Base-by-base conservation (phyloP, 92 coral and sea anemone species). In the Zoanthus solanderi region DNA sequence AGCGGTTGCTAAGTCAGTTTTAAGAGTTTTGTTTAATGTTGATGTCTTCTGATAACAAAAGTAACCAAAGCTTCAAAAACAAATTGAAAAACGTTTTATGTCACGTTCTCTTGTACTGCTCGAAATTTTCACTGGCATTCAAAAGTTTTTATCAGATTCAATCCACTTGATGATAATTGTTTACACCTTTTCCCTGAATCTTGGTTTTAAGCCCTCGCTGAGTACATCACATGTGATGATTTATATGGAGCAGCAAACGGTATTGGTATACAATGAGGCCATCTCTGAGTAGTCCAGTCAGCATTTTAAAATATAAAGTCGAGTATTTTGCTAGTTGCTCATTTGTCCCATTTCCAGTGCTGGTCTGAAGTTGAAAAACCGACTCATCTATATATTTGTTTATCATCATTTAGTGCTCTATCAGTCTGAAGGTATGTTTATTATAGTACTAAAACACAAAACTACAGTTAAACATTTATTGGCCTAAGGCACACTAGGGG, bases 11-110 rank as follows among this genome's bases (percentile, higher is more conserved):
- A 18, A n/a, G 75, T 81, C 44, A 28, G 75, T 81, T 44, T 2
- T 0, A 4, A 45, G 75, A 0, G 8, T 1, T 6, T 50, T 46
- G 34, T 28, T 12, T n/a, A 34, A 34, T 3, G 85, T 81, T 65
- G 6, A 46, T 28, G 85, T 81, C 75, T 50, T 81, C 85, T 13
- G 75, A 81, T 81, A 50, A 44, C 60, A 34, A 14, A 9, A 37
- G 85, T 44, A 81, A 81, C 46, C 63, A 81, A 81, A 66, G 85
- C 71, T 81, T 81, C 57, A 37, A n/a, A 23, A 63, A 28, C 32
- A 9, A 28, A 48, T 42, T 5, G 6, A n/a, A 6, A 44, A 78
- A 13, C 11, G 31, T 8, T 31, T 32, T 9, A 7, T 63, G 73
- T 79, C 44, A 44, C 5, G 84, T 79, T 37, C 42, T 16, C 37